phyloP scores from a whole-genome alignment of 1,140 invertebrate species.

The Musca domestica region DNA sequence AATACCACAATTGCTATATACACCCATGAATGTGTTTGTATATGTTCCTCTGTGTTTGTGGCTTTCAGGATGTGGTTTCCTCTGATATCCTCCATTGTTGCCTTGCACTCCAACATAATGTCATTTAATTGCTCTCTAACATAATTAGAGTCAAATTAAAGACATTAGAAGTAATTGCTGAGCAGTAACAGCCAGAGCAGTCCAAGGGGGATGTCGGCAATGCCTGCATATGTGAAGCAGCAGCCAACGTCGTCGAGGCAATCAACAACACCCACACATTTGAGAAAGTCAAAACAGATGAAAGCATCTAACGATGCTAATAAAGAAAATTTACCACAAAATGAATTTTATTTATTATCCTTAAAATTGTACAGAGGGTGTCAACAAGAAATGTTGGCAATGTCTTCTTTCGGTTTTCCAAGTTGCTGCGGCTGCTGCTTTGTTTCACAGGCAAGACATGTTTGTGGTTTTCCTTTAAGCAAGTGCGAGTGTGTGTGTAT shows the following conservation, averaged over 20 bases:
- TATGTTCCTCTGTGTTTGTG: background rate
- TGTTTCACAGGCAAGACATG: too few relatives aligned
- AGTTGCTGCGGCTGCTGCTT: too few relatives aligned
- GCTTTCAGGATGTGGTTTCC: too few relatives aligned
- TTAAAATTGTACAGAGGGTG: conserved; percentile 7
- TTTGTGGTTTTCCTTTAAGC: background rate
- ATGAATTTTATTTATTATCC: conserved; percentile 17
- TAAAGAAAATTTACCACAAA: conserved; percentile 19
- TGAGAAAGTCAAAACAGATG: too few relatives aligned
- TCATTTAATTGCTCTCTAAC: conserved; percentile 20
- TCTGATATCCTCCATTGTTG: background rate
- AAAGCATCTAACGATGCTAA: background rate
- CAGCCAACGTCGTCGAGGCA: too few relatives aligned
- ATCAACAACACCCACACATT: too few relatives aligned
- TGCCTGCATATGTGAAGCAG: too few relatives aligned
- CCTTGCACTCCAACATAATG: conserved; percentile 3
- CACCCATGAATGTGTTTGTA: too few relatives aligned
- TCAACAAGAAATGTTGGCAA: background rate
- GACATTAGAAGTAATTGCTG: conserved; percentile 9
- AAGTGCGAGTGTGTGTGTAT: background rate
- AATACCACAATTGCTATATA: too few relatives aligned
- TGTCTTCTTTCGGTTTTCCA: background rate
- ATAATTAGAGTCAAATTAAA: conserved; percentile 22
- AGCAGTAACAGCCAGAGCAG: too few relatives aligned
- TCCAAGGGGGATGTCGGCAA: too few relatives aligned